Evolutionary conservation across 2,888 invertebrate genomes (phyloP).

Genomic region (Prosapia bicincta): DNA sequence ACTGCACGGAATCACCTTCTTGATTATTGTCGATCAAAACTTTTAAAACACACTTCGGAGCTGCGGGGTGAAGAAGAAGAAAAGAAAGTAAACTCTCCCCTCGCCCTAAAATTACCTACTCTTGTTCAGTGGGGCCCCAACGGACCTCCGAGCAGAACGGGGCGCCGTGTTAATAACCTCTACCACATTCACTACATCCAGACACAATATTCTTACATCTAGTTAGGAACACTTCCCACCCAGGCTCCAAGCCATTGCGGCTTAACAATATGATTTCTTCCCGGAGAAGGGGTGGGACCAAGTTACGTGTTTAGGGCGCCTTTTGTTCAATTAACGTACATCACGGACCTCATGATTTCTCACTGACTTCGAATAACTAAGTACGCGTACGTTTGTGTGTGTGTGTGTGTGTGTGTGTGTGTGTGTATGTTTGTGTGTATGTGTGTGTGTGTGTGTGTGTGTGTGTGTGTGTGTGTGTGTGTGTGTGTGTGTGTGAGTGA

Average conservation of each 20-base stretch:
- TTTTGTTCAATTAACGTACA: constrained; percentile 2
- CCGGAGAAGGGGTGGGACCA: not conserved
- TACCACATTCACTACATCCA: constrained; percentile 2
- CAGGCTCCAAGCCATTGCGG: constrained; percentile 9
- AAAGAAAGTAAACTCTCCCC: constrained; percentile 17
- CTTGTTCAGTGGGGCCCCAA: constrained; percentile 9
- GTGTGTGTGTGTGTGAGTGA: no score
- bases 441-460: no score
- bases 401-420: no score
- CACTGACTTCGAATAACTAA: no score
- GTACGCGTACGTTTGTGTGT: no score
- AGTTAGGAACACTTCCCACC: not conserved
- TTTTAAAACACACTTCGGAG: constrained; percentile 23
- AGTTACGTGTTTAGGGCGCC: not conserved
- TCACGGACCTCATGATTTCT: no score
- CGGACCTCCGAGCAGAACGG: not conserved
- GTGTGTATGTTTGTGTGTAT: no score
- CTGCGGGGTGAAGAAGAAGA: constrained; percentile 3
- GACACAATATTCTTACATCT: constrained; percentile 13
- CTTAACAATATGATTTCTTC: constrained; percentile 4
- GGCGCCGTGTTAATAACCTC: not conserved
- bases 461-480: no score
- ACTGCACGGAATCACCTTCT: not conserved
- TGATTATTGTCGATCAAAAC: constrained; percentile 24
- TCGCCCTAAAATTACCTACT: constrained; percentile 14